Evolutionary conservation across 2,888 invertebrate species (phyloP).

Genomic region (Mesorhabditis belari): DNA sequence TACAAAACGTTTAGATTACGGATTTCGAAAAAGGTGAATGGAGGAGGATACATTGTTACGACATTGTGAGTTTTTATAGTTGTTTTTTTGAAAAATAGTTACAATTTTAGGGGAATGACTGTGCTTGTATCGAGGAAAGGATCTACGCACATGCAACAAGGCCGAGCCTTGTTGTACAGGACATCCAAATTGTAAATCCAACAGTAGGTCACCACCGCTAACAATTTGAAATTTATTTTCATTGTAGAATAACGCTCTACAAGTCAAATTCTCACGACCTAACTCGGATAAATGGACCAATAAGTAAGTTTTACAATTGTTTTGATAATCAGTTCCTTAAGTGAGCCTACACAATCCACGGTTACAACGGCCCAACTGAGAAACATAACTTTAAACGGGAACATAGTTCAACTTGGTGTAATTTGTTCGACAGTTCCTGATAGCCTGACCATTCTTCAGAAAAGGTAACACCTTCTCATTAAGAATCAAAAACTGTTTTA

Average conservation of each 20-base stretch:
- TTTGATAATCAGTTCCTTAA: background rate
- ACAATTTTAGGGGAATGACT: conserved; percentile 34
- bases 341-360: background rate
- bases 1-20: background rate
- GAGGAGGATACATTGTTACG: background rate
- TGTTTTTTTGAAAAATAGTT: too few relatives aligned
- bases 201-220: conserved; percentile 16
- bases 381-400: background rate
- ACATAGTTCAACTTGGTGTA: conserved; percentile 6
- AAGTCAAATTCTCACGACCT: background rate
- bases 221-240: background rate
- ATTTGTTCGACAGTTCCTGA: conserved; percentile 35
- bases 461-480: conserved; percentile 14
- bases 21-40: background rate
- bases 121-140: conserved; percentile 32
- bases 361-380: conserved; percentile 2
- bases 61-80: background rate
- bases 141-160: conserved; percentile 38
- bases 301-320: background rate
- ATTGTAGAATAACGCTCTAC: background rate
- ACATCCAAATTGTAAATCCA: conserved; percentile 39
- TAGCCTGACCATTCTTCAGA: conserved; percentile 22
- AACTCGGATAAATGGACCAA: conserved; percentile 1
- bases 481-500: conserved; percentile 9
- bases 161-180: conserved; percentile 33